Base-by-base conservation (phyloP, 2,888 invertebrate species). In the Ceriagrion tenellum region DNA sequence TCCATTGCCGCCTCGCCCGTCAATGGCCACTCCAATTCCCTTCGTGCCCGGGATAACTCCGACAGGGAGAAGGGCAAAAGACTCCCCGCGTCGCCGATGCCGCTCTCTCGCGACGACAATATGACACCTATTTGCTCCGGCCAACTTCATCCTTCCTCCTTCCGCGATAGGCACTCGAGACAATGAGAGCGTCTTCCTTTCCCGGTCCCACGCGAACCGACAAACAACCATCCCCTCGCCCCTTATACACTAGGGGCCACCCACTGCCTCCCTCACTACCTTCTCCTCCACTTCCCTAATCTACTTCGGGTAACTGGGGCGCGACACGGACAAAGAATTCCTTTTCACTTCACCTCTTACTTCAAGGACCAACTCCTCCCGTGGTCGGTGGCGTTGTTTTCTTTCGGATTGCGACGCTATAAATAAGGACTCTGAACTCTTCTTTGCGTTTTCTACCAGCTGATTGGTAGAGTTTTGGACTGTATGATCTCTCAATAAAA, bases 21-120 rank as follows among this genome's bases (percentile, higher is more conserved):
- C 69, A 69, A 81, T 35, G 81, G 81, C 16, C 81, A 81, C 81
- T 81, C 81, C 81, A 81, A 81, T 81, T 35, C 81, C 69, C 59
- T 69, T 20, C 69, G 59, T 20, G 2, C 69, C 23, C 59, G 16
- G 20, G 16, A 59, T 59, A 0, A 26, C 69, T 26, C 69, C 69
- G 26, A 23, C 26, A n/a, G 18, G 69, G n/a, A 69, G 18, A 12
- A 23, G 69, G 26, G 26, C 26, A 20, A 20, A 23, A n/a, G 69
- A 23, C 26, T 16, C 13, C 81, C 74, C 6, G 4, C 6, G 6
- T 35, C 35, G 69, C 3, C 69, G 10, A 2, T 69, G 69, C 26
- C 1, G 59, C 59, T 23, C 26, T 26, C 69, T 12, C 69, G 69
- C 23, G 23, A 69, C 69, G 69, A 69, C 69, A 35, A 81, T 81